Evolutionary conservation across 1,140 invertebrate species (phyloP).

Genomic region (Drosophila novamexicana): DNA sequence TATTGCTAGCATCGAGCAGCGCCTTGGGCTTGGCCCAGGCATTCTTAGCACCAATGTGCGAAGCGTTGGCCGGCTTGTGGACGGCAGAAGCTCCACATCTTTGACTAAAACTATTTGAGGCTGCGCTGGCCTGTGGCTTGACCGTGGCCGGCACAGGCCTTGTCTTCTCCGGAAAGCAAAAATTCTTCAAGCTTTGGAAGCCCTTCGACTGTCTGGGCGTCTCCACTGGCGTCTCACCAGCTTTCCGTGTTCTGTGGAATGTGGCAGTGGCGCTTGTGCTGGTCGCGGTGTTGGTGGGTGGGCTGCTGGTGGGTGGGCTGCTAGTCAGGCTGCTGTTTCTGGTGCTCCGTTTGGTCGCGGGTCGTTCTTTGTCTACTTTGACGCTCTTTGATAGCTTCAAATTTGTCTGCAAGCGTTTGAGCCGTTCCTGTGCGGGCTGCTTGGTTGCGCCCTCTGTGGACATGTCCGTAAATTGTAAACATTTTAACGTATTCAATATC

Average conservation of each 20-base stretch:
- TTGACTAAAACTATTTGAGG: not conserved
- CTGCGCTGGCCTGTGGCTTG: not conserved
- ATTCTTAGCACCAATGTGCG: not conserved
- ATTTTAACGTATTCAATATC: too few species aligned
- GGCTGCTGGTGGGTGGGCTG: not conserved
- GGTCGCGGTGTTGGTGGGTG: not conserved
- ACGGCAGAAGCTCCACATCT: not conserved
- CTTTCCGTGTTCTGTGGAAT: not conserved
- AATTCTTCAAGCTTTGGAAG: not conserved
- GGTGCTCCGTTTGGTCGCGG: not conserved
- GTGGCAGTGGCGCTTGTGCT: not conserved
- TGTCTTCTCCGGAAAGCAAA: not conserved
- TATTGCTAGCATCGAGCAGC: conserved; percentile 61
- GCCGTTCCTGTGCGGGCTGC: conserved; percentile 68
- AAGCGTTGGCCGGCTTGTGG: not conserved
- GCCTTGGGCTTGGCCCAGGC: conserved; percentile 66
- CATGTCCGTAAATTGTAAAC: not conserved
- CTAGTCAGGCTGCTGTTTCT: not conserved
- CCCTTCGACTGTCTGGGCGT: not conserved
- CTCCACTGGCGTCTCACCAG: not conserved
- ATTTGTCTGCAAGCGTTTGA: conserved; percentile 64
- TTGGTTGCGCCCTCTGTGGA: conserved; percentile 11
- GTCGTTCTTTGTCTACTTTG: conserved; percentile 15
- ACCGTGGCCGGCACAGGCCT: not conserved
- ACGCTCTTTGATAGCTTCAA: conserved; percentile 38